Base-by-base conservation (phyloP, 2,797 vertebrate genomes). In the Balearica regulorum region DNA sequence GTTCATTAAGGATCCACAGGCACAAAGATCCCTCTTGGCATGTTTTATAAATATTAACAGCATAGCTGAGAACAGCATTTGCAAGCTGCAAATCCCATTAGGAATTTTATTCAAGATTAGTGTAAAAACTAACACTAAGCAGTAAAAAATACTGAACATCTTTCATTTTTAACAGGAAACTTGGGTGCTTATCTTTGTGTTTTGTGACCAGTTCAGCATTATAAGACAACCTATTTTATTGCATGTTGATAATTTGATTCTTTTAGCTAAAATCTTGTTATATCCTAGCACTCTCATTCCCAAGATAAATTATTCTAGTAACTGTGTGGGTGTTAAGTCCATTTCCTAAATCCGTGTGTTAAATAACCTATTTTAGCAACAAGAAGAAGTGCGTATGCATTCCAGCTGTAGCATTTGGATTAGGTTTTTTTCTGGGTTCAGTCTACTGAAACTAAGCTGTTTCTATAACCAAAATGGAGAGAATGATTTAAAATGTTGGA, bases 1-100 rank as follows among this genome's bases (percentile, higher is more conserved):
- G 54, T 68, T 90, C 77, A 61, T 60, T 81, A 86, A 55, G 53
- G 61, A 83, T 68, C 35, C 20, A 19, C 28, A 72, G 73, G 62
- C 70, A 51, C 70, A 84, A 82, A 84, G 80, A 48, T 90, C 18
- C 13, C 29, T 78, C 70, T 58, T 48, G 70, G 62, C 7, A 72
- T 79, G 90, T 76, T 87, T 93, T 89, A 69, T 69, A 93, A 95
- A 92, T 96, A 93, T 84, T 96, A 83, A 73, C 96, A 95, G 62
- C 95, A 92, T 95, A 94, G 80, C 73, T 87, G 92, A 95, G 93
- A 87, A 87, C 11, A 94, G 29, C 46, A 57, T 62, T 95, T 93
- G 83, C 62, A 92, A 96, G 77, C 83, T 97, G 94, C 61, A 95
- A 96, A 90, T 95, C 73, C 80, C 39, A 48, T 4, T 37, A 69